Evolutionary conservation across 2,888 invertebrate species (phyloP).

Genomic region (Drosophila siamana): DNA sequence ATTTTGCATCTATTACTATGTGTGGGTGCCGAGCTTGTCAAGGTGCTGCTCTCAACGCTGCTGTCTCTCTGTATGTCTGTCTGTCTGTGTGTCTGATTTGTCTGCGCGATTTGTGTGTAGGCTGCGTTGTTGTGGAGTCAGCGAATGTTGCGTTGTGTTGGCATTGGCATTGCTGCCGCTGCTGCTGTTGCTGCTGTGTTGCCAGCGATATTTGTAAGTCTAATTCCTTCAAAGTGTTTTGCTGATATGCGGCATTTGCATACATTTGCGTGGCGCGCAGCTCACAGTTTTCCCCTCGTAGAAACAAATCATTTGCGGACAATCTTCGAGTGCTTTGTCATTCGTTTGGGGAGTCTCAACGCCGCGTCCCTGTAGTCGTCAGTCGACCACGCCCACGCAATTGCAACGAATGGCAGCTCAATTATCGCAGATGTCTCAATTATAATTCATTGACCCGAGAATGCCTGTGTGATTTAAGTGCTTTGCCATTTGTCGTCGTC

Average conservation of each 20-base stretch:
- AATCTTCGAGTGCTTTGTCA: slow-evolving; percentile 12
- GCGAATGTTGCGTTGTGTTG: slow-evolving; percentile 9
- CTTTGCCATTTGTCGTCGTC: slow-evolving; percentile 31
- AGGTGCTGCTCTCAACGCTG: background rate
- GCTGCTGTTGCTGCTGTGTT: background rate
- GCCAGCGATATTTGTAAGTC: slow-evolving; percentile 73
- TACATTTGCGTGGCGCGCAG: slow-evolving; percentile 19
- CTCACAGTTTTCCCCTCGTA: slow-evolving; percentile 15
- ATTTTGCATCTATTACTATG: slow-evolving; percentile 71
- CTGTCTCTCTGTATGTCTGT: background rate
- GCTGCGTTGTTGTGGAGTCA: slow-evolving; percentile 12
- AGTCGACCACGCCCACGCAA: slow-evolving; percentile 6
- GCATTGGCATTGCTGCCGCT: slow-evolving; percentile 46
- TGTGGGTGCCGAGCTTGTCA: background rate
- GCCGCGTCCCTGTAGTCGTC: too few relatives aligned
- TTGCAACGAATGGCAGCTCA: slow-evolving; percentile 38
- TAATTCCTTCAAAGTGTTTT: slow-evolving; percentile 74
- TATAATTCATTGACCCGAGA: slow-evolving; percentile 47
- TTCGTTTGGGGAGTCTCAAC: background rate
- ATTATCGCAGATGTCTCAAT: slow-evolving; percentile 49
- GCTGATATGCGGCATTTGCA: slow-evolving; percentile 61
- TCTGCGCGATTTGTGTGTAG: slow-evolving; percentile 2
- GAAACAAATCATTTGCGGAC: slow-evolving; percentile 9
- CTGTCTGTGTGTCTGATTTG: background rate
- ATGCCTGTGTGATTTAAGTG: slow-evolving; percentile 35